phyloP scores from a whole-genome alignment of 1,140 invertebrate genomes.

The Thalassaphorura encarpata region DNA sequence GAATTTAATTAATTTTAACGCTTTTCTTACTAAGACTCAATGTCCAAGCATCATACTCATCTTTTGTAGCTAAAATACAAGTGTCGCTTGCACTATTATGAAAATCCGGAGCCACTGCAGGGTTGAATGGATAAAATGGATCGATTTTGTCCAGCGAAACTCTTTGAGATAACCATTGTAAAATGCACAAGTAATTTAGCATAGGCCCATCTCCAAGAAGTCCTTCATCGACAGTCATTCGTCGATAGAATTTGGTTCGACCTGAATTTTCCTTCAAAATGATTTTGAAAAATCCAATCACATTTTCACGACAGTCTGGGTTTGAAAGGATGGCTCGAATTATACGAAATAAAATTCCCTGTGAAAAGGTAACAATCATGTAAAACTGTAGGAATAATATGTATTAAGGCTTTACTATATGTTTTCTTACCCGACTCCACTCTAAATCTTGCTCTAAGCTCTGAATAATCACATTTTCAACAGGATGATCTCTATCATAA shows the following conservation, averaged over 20 bases:
- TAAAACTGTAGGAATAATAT: neutral
- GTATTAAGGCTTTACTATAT: neutral
- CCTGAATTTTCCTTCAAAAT: slow-evolving; percentile 72
- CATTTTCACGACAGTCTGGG: slow-evolving; percentile 56
- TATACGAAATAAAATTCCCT: slow-evolving; percentile 13
- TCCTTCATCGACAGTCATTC: slow-evolving; percentile 69
- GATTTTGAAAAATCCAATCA: slow-evolving; percentile 64
- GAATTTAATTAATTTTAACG: neutral
- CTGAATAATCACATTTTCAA: slow-evolving; percentile 44
- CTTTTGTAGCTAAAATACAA: slow-evolving; percentile 64
- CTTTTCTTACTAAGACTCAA: slow-evolving; percentile 50
- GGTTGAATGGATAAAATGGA: slow-evolving; percentile 74
- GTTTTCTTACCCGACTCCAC: slow-evolving; percentile 45
- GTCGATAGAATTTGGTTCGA: slow-evolving; percentile 65
- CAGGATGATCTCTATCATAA: slow-evolving; percentile 45
- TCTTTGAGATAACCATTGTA: slow-evolving; percentile 77
- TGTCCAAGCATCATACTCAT: slow-evolving; percentile 68
- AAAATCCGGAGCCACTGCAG: slow-evolving; percentile 61
- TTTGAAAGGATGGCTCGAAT: slow-evolving; percentile 60
- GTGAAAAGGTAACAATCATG: neutral
- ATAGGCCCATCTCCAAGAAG: slow-evolving; percentile 79
- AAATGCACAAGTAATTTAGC: slow-evolving; percentile 78
- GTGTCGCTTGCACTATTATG: slow-evolving; percentile 81
- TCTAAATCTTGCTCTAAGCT: slow-evolving; percentile 57
- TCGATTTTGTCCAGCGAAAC: slow-evolving; percentile 73